Base-by-base conservation (phyloP, 1,140 invertebrate genomes). In the Polyergus mexicanus region DNA sequence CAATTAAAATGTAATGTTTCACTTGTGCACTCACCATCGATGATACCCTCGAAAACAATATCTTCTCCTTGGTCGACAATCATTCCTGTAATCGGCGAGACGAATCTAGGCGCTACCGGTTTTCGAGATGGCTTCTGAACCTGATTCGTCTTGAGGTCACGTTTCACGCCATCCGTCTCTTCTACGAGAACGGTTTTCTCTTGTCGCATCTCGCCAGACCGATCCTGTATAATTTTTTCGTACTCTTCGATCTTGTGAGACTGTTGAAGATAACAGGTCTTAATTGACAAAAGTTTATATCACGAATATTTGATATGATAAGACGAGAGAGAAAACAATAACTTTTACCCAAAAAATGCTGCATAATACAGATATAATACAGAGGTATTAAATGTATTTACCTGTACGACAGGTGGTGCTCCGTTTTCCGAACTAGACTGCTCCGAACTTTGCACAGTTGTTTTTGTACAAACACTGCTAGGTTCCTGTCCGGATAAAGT, bases 61-160 rank as follows among this genome's bases (percentile, higher is more conserved):
- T 97, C 96, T 13, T 95, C 95, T 54, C 97, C 96, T 94, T 98
- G 97, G 93, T 97, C 97, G 0, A 98, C 97, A 87, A 98, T 97
- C 94, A 96, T 97, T 28, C 97, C 97, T 13, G 96, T 96, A 6
- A 98, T 93, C 0, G 97, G 97, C 1, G 96, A 96, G 2, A 97
- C 95, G 89, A 97, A 98, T 83, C 96, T 95, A 0, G 97, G 97
- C 1, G 97, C 95, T 11, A 96, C 95, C 56, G 95, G 94, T 91
- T 96, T 97, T 84, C 96, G 94, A 1, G 92, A 88, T 28, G 95
- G 94, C 74, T 96, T 97, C 75, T 92, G 89, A 35, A 93, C 41
- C 83, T 92, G 86, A 10, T 68, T 65, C 32, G 80, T 51, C 63
- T 90, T 91, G 22, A 72, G 86, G 90, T 86, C 88, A 85, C 83